A percentile compares a stretch with the other conserved stretches of the same genome.
Conservation (phyloP, 2,888 invertebrate genomes). For the Lithophane socia region DNA sequence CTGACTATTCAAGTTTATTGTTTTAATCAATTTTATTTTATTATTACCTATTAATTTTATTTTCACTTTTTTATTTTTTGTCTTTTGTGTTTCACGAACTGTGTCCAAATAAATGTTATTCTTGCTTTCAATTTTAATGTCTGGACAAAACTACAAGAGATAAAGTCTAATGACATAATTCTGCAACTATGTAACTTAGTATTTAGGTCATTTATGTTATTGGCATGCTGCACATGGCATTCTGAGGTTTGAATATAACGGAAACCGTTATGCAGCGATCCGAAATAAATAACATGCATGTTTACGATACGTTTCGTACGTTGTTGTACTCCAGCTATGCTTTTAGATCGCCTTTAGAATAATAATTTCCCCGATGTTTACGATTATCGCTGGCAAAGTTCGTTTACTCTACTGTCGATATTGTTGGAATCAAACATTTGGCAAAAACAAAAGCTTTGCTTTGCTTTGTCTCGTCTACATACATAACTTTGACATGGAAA, state of each 20-base stretch:
- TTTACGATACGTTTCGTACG: slow-evolving; percentile 72
- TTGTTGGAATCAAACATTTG: slow-evolving; percentile 14
- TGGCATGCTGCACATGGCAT: slow-evolving; percentile 71
- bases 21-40: background rate
- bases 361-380: slow-evolving; percentile 72
- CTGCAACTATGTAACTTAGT: slow-evolving; percentile 25
- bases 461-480: background rate
- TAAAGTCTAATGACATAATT: slow-evolving; percentile 15
- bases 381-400: slow-evolving; percentile 65
- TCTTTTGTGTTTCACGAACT: too few relatives aligned
- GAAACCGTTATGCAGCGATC: slow-evolving; percentile 82
- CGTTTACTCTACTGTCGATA: slow-evolving; percentile 44
- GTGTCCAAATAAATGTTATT: too few relatives aligned
- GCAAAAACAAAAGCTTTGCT: background rate
- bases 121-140: background rate
- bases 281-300: slow-evolving; percentile 82
- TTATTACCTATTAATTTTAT: too few relatives aligned
- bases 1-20: slow-evolving; percentile 3
- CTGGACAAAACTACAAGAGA: background rate
- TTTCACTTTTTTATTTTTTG: too few relatives aligned
- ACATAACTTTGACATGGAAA: background rate
- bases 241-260: slow-evolving; percentile 76
- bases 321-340: slow-evolving; percentile 71
- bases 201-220: slow-evolving; percentile 66
- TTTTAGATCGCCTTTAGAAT: slow-evolving; percentile 78